Base-by-base conservation (phyloP, 2,113 vertebrate species). In the Perca fluviatilis region DNA sequence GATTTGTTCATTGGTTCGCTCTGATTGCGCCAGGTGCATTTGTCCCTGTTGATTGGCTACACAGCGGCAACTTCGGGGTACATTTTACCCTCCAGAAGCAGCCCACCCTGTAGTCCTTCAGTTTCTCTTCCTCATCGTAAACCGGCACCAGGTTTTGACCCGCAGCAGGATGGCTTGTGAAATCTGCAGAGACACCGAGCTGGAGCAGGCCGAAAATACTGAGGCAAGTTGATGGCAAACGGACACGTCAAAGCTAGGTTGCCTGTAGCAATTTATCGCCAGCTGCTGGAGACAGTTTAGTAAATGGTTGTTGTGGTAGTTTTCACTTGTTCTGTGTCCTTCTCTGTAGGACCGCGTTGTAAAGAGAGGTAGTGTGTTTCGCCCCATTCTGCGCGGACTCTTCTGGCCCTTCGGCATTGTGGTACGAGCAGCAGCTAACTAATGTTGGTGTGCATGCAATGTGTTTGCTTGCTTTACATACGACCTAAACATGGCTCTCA, bases 341-440 rank as follows among this genome's bases (percentile, higher is more conserved):
- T 36, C 5, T 64, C 57, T 71, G 54, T n/a, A 95, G 95, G 83
- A 25, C 25, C 27, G 33, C 6, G 78, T 92, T 1, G 90, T 74
- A 78, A 90, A 77, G 82, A 89, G 83, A 67, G 69, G 46, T 65
- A 76, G 92, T 3, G 67, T 93, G 19, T 7, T 95, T 4, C 63
- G 53, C 68, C 77, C 83, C 51, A 0, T 94, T 54, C 70, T 94
- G 57, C 91, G 88, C 77, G 91, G 88, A 53, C 66, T 95, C 66
- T 80, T 91, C 83, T 95, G 95, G 94, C 95, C 95, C 1, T 83
- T 96, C 76, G 84, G 86, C 46, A 6, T 95, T 53, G 77, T 92
- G 92, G 95, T 96, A 86, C 60, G 95, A 81, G 5, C 33, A 13
- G 14, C 25, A 36, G 12, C 18, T 4, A 54, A 8, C 15, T 25